These are phyloP conservation scores for Philotrypesis tridentata DNA, from an alignment of 1,140 invertebrate species.

Conservation along the genomic window DNA sequence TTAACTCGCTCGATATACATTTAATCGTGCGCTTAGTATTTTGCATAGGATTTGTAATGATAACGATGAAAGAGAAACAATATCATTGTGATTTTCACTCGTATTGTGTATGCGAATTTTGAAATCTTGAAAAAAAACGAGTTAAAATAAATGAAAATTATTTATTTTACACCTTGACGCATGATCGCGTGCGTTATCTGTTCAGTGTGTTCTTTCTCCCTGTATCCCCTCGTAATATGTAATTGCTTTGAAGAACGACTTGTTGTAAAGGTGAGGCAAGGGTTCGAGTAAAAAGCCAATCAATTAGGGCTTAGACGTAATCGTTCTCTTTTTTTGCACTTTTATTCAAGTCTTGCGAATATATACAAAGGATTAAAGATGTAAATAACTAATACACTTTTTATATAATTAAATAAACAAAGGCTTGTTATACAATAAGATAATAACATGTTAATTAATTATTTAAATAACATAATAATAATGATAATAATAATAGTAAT, in stretches of 20 bases:
- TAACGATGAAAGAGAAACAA: slow-evolving; percentile 47
- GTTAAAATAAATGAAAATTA: slow-evolving; percentile 55
- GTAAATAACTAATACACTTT: slow-evolving; percentile 69
- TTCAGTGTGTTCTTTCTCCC: slow-evolving; percentile 4
- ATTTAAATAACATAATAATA: slow-evolving; percentile 72
- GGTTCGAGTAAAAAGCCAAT: slow-evolving; percentile 3
- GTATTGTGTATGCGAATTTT: slow-evolving; percentile 40
- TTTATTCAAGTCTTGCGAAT: slow-evolving; percentile 73
- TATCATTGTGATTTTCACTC: slow-evolving; percentile 55
- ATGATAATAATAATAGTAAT: slow-evolving; percentile 71
- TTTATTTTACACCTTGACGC: slow-evolving; percentile 52
- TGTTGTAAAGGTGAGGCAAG: neutral
- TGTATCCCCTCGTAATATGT: neutral
- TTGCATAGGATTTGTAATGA: slow-evolving; percentile 1
- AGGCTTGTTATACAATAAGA: slow-evolving; percentile 65
- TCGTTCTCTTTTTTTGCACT: slow-evolving; percentile 53
- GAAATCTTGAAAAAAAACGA: slow-evolving; percentile 49
- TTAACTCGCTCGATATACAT: slow-evolving; percentile 20
- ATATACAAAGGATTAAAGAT: slow-evolving; percentile 72
- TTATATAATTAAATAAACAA: slow-evolving; percentile 73
- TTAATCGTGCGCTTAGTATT: slow-evolving; percentile 23
- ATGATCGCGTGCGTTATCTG: too few relatives aligned
- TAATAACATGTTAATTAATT: slow-evolving; percentile 71
- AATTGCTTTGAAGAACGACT: neutral
- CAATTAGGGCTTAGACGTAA: slow-evolving; percentile 1